Evolutionary conservation across 30 jellyfish, hydroid and myxozoan species (phyloP).

Genomic region (Hydractinia symbiolongicarpus): DNA sequence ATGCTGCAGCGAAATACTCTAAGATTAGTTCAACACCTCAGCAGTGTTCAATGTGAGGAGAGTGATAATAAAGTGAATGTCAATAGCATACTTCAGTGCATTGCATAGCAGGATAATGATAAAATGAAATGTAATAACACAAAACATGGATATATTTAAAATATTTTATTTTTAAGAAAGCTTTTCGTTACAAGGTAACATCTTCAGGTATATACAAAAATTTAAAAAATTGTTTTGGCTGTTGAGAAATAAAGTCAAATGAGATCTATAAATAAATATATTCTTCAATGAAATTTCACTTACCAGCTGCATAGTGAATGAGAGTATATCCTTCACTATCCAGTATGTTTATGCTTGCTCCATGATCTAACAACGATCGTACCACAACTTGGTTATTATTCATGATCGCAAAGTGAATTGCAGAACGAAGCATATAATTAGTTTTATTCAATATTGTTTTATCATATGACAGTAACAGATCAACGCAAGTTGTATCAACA

Average conservation of each 20-base stretch:
- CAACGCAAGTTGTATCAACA: slow-evolving; percentile 1
- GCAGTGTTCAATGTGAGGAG: no score
- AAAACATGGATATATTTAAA: no score
- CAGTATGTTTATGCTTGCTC: slow-evolving; percentile 12
- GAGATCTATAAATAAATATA: no score
- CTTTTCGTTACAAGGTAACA: no score
- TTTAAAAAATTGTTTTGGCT: neutral
- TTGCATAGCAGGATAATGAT: neutral
- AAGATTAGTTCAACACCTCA: neutral
- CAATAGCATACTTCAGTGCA: no score
- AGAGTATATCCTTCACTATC: slow-evolving; percentile 29
- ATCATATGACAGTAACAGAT: slow-evolving; percentile 13
- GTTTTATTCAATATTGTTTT: neutral
- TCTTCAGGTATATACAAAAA: neutral
- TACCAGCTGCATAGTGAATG: slow-evolving; percentile 36
- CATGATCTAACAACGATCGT: slow-evolving; percentile 32
- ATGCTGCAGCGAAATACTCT: slow-evolving; percentile 24
- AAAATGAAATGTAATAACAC: neutral
- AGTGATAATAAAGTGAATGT: no score
- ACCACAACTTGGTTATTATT: slow-evolving; percentile 29
- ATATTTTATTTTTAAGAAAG: no score
- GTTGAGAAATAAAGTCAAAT: no score
- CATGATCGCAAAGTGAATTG: slow-evolving; percentile 16
- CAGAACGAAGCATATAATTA: neutral
- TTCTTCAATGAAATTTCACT: neutral